phyloP scores from a whole-genome alignment of 2,113 vertebrate species.

The Elephantulus edwardii region DNA sequence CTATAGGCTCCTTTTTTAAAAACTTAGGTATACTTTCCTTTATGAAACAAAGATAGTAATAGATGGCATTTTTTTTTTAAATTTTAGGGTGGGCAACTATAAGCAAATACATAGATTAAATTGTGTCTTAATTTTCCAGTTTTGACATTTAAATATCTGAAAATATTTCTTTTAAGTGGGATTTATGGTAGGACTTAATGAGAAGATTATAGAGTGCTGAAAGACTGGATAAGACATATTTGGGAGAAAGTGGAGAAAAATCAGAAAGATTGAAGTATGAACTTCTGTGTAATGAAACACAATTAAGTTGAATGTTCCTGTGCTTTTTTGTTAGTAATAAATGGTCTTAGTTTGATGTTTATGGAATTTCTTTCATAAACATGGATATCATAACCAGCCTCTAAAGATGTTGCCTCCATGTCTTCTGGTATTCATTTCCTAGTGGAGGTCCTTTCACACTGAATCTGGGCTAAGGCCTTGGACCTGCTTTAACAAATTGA shows the following conservation, averaged over 20 bases:
- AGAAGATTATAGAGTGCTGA: constrained; percentile 10
- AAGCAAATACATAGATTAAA: constrained; percentile 20
- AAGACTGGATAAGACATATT: constrained; percentile 55
- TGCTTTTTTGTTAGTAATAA: constrained; percentile 55
- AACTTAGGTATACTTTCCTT: constrained; percentile 18
- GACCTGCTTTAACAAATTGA: constrained; percentile 38
- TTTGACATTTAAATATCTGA: constrained; percentile 54
- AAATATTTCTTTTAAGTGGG: constrained; percentile 53
- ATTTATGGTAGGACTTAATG: constrained; percentile 20
- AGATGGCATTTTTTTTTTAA: not conserved
- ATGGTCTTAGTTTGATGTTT: constrained; percentile 51
- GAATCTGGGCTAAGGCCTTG: not conserved
- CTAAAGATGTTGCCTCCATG: not conserved
- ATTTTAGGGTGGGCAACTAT: constrained; percentile 21
- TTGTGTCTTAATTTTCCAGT: constrained; percentile 43
- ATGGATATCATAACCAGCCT: constrained; percentile 28
- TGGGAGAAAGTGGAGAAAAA: constrained; percentile 57
- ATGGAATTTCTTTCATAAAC: constrained; percentile 58
- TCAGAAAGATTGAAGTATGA: constrained; percentile 20
- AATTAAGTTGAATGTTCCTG: constrained; percentile 41
- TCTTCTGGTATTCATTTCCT: not conserved
- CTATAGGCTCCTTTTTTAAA: constrained; percentile 15
- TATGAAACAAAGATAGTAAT: constrained; percentile 30
- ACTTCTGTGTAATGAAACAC: constrained; percentile 42
- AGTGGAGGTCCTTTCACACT: not conserved